Conservation (phyloP, 2,888 invertebrate species). For the Zygaena filipendulae region DNA sequence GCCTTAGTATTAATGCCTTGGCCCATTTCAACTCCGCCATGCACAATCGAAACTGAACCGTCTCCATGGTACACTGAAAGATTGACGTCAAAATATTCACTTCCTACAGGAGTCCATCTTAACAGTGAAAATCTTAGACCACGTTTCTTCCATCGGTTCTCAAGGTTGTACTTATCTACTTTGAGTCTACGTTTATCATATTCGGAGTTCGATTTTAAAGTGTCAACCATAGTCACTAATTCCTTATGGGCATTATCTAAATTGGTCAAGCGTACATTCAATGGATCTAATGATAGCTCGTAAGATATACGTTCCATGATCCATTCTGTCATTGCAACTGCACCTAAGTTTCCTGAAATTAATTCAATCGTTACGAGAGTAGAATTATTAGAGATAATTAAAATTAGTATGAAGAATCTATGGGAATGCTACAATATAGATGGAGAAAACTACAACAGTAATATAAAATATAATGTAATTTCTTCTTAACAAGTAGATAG, state of each 20-base stretch:
- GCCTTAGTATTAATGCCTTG: constrained; percentile 84
- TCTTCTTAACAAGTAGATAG: too few species aligned
- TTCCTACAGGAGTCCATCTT: constrained; percentile 66
- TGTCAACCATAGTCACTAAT: not conserved
- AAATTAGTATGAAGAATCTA: too few species aligned
- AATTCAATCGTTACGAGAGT: too few species aligned
- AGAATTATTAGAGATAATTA: too few species aligned
- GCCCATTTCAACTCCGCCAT: constrained; percentile 76
- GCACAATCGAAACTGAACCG: constrained; percentile 72
- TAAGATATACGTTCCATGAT: constrained; percentile 72
- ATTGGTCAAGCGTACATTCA: constrained; percentile 42
- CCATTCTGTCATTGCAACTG: constrained; percentile 37
- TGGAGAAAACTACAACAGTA: too few species aligned
- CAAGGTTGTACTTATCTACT: constrained; percentile 56
- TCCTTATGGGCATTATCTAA: constrained; percentile 21
- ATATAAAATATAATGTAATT: too few species aligned
- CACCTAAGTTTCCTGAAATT: constrained; percentile 21
- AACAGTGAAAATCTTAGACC: constrained; percentile 46
- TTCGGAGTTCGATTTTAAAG: not conserved
- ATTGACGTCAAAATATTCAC: constrained; percentile 45
- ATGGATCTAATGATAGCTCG: constrained; percentile 54
- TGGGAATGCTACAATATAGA: too few species aligned
- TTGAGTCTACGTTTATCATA: constrained; percentile 2
- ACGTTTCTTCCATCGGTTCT: constrained; percentile 79
- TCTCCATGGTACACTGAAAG: constrained; percentile 74